Base-by-base conservation (phyloP, 2,113 vertebrate species). In the Gymnogyps californianus region DNA sequence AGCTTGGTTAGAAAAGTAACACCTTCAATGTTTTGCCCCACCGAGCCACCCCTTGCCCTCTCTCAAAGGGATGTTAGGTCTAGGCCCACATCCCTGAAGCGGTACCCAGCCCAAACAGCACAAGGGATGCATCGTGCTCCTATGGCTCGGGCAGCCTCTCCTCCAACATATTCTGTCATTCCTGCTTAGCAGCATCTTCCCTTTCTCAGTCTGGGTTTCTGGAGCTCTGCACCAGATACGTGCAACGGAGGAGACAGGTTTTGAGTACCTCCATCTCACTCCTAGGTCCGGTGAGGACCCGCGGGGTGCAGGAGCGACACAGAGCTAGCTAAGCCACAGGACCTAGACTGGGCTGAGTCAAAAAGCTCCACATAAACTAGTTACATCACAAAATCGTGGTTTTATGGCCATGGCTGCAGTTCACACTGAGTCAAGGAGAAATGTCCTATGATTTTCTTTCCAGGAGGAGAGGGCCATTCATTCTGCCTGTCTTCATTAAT, bases 301-400 rank as follows among this genome's bases (percentile, higher is more conserved):
- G 1, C 1, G 2, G 25, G 26, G 31, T 38, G 28, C 49, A 38
- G 70, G 17, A 71, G 16, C 3, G 22, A 61, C 54, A 24, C 20
- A 18, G 13, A 79, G 38, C 51, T 7, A 12, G 32, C 40, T 26
- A 32, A 54, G 74, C 26, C 61, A 51, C 38, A 17, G 29, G 29
- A 71, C 7, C 28, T 7, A 38, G 40, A 38, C 38, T 58, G 29
- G 13, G 44, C 61, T 47, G 61, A 55, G 19, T 18, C 42, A 67
- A 38, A 61, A 72, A 55, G 20, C 74, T 52, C 44, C 36, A 49
- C 28, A 28, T 31, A n/a, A 83, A 22, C 16, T 6, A 13, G 4
- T 67, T 64, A 59, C 62, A 16, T 19, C 36, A 16, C 0, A 24
- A 3, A 4, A 10, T 7, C 8, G 2, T 6, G 17, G 14, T 10